Evolutionary conservation across 1,140 invertebrate genomes (phyloP).

Genomic region (Maconellicoccus hirsutus): DNA sequence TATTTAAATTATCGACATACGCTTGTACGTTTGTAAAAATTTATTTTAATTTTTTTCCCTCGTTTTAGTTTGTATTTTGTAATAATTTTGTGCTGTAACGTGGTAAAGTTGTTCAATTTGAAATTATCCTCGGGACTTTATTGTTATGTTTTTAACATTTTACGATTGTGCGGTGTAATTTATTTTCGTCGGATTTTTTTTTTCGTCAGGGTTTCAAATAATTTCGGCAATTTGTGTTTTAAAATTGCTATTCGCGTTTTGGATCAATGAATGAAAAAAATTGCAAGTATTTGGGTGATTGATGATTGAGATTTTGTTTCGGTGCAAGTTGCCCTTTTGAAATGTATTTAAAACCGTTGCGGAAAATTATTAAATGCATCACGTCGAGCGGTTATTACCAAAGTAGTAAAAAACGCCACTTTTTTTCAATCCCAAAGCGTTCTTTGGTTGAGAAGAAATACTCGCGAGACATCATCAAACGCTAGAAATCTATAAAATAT

Average conservation of each 20-base stretch:
- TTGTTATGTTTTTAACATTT: constrained; percentile 1
- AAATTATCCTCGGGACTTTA: constrained; percentile 4
- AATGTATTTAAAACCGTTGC: too few species aligned
- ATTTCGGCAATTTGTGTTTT: neutral
- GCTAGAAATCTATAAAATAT: neutral
- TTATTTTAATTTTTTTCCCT: neutral
- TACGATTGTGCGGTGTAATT: neutral
- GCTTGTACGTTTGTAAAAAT: neutral
- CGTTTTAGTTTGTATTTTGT: neutral
- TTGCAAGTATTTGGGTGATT: too few species aligned
- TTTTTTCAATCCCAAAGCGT: too few species aligned
- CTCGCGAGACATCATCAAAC: too few species aligned
- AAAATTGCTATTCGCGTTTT: too few species aligned
- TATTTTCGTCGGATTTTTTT: neutral
- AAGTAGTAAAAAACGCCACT: too few species aligned
- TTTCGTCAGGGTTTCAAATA: neutral
- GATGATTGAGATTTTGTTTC: too few species aligned
- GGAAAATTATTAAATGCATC: too few species aligned
- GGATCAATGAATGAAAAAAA: too few species aligned
- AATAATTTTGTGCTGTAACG: neutral
- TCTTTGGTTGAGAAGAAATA: too few species aligned
- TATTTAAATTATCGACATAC: neutral
- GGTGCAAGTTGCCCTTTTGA: too few species aligned
- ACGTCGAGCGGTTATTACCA: too few species aligned
- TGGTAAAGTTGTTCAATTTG: constrained; percentile 9